Conservation (phyloP, 2,113 vertebrate species). For the Neodontobutis hainanensis region DNA sequence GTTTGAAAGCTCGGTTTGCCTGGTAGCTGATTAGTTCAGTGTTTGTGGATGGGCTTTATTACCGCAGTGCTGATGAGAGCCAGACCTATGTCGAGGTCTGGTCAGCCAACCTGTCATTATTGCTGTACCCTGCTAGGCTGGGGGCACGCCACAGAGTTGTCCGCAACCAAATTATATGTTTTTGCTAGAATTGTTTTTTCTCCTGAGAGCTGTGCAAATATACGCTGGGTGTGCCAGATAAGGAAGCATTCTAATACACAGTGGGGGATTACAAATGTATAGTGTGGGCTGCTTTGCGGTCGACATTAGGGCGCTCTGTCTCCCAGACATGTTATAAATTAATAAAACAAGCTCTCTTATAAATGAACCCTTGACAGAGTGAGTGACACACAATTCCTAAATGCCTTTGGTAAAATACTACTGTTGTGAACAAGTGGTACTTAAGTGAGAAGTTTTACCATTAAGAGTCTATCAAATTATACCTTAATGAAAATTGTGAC, state of each 20-base stretch:
- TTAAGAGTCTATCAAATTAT: background rate
- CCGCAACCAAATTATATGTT: slow-evolving; percentile 66
- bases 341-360: slow-evolving; percentile 66
- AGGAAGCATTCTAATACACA: slow-evolving; percentile 51
- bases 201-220: slow-evolving; percentile 46
- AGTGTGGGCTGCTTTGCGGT: slow-evolving; percentile 36
- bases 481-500: background rate
- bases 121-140: slow-evolving; percentile 45
- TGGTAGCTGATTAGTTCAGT: slow-evolving; percentile 57
- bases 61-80: slow-evolving; percentile 57
- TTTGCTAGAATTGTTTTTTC: slow-evolving; percentile 27
- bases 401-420: slow-evolving; percentile 21
- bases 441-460: slow-evolving; percentile 15
- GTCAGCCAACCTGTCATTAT: slow-evolving; percentile 71
- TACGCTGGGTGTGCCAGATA: slow-evolving; percentile 53
- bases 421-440: slow-evolving; percentile 8
- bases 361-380: slow-evolving; percentile 51
- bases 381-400: slow-evolving; percentile 51
- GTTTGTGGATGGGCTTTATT: slow-evolving; percentile 53
- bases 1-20: slow-evolving; percentile 58
- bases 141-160: slow-evolving; percentile 56
- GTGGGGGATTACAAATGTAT: slow-evolving; percentile 50
- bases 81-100: slow-evolving; percentile 69
- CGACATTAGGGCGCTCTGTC: slow-evolving; percentile 28
- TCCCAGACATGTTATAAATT: slow-evolving; percentile 61